Evolutionary conservation across 2,113 vertebrate genomes (phyloP).

Genomic region (Oceanodroma tethys): DNA sequence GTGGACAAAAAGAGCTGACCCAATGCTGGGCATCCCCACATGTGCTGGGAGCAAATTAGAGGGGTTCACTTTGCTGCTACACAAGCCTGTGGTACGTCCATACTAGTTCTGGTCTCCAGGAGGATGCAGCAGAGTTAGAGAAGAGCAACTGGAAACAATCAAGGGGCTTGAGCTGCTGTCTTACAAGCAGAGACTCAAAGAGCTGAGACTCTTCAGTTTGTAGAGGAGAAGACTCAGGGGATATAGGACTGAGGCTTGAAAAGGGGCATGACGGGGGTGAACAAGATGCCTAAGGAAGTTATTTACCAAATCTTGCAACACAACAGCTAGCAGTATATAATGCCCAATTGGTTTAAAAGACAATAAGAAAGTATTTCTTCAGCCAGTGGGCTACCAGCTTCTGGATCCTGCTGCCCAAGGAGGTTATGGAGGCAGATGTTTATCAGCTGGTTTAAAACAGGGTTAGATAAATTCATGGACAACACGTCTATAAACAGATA

Average conservation of each 20-base stretch:
- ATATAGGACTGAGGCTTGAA: background rate
- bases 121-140: background rate
- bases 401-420: background rate
- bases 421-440: background rate
- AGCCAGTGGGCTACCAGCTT: background rate
- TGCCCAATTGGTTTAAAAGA: background rate
- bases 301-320: background rate
- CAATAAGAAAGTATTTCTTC: background rate
- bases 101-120: background rate
- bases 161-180: background rate
- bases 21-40: rapidly evolving
- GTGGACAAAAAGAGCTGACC: rapidly evolving
- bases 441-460: background rate
- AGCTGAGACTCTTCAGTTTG: background rate
- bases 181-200: background rate
- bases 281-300: background rate
- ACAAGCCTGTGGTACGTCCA: background rate
- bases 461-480: background rate
- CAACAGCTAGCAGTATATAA: background rate
- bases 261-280: background rate
- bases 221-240: background rate
- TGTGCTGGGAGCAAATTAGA: background rate
- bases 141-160: background rate
- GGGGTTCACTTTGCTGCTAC: background rate
- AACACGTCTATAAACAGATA: background rate